These are phyloP conservation scores for Lepidurus couesii DNA, from an alignment of 1,140 invertebrate species.

Conservation along the genomic window DNA sequence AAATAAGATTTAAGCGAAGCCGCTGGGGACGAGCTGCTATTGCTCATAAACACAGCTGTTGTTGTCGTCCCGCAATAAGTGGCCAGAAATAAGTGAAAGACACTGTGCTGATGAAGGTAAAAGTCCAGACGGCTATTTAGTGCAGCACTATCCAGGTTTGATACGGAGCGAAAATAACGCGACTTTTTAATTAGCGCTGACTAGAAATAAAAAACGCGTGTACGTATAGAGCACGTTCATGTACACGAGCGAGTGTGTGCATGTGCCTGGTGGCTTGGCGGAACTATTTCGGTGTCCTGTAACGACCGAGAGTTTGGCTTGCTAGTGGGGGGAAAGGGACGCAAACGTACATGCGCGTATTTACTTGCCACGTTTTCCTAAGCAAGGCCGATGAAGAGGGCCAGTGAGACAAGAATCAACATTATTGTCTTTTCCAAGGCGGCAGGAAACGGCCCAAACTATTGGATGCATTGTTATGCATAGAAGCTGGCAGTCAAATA, in stretches of 20 bases:
- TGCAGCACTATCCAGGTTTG: too few relatives aligned
- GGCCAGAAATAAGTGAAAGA: not conserved
- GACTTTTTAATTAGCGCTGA: too few relatives aligned
- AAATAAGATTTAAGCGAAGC: conserved; percentile 12
- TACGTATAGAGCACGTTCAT: too few relatives aligned
- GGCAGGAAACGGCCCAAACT: not conserved
- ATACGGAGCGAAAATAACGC: too few relatives aligned
- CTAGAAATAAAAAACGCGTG: too few relatives aligned
- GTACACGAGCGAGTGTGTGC: not conserved
- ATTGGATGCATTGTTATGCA: not conserved
- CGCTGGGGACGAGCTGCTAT: conserved; percentile 16
- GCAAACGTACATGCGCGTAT: conserved; percentile 3
- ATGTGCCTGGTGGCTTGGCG: not conserved
- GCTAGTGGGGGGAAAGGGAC: not conserved
- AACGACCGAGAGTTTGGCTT: conserved; percentile 13
- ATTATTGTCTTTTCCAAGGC: not conserved
- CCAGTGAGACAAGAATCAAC: not conserved
- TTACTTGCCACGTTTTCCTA: conserved; percentile 12
- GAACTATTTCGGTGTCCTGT: not conserved
- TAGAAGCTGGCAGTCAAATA: not conserved
- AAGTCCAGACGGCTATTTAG: not conserved
- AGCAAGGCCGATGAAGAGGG: conserved; percentile 4
- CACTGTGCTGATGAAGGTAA: not conserved
- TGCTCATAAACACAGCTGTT: conserved; percentile 10
- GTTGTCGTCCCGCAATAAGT: not conserved